Conservation (phyloP, 2,888 invertebrate species). For the Automeris io region DNA sequence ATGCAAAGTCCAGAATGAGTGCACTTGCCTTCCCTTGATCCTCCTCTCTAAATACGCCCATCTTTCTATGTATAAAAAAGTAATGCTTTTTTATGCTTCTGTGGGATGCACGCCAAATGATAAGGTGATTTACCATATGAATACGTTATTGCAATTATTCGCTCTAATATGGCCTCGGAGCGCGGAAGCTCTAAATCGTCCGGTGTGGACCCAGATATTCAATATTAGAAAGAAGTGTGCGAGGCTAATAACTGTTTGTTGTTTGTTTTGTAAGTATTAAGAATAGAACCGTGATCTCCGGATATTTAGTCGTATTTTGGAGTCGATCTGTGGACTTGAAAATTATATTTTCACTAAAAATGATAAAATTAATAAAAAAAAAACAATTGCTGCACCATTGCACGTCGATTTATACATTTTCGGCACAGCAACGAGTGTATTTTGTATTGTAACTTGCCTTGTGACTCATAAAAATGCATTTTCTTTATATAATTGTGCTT, state of each 20-base stretch:
- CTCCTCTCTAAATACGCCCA: too few species aligned
- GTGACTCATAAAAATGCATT: slow-evolving; percentile 25
- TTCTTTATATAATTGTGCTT: slow-evolving; percentile 21
- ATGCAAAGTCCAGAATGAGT: too few species aligned
- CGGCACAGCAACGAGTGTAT: slow-evolving; percentile 12
- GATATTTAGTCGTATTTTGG: slow-evolving; percentile 49
- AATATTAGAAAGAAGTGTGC: slow-evolving; percentile 17
- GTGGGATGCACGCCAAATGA: too few species aligned
- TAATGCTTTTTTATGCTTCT: too few species aligned
- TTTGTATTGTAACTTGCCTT: slow-evolving; percentile 27
- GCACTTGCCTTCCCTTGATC: too few species aligned
- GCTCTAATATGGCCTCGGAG: too few species aligned
- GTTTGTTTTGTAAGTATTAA: slow-evolving; percentile 49
- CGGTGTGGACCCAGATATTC: not conserved
- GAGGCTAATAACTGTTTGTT: slow-evolving; percentile 19
- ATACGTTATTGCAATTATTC: too few species aligned
- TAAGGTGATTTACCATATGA: too few species aligned
- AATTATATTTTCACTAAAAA: slow-evolving; percentile 22
- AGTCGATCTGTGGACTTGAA: slow-evolving; percentile 48
- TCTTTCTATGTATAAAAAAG: too few species aligned
- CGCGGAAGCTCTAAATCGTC: not conserved
- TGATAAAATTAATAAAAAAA: slow-evolving; percentile 10
- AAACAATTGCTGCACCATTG: slow-evolving; percentile 25
- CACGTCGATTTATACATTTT: slow-evolving; percentile 22
- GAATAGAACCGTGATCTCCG: slow-evolving; percentile 68